Base-by-base conservation (phyloP, 2,113 vertebrate species). In the Oreochromis aureus region DNA sequence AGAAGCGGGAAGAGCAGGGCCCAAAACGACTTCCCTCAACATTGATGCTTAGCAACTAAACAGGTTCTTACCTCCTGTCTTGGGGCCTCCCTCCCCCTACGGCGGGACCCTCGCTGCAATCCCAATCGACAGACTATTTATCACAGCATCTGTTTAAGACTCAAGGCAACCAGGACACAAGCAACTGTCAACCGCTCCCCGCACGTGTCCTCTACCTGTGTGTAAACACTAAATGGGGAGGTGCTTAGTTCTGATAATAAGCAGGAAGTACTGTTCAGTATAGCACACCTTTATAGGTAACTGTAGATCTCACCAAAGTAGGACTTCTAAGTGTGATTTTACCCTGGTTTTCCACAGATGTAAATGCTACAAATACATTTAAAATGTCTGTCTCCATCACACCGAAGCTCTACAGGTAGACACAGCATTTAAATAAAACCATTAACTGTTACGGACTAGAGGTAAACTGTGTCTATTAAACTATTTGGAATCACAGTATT, bases 21-120 rank as follows among this genome's bases (percentile, higher is more conserved):
- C 89, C 80, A 87, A 94, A 94, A 92, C 84, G 89, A 90, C 87
- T 94, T 88, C 34, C 1, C 7, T 88, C 86, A 76, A 85, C 53
- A 56, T 82, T 48, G 90, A 95, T 93, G 90, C 97, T 95, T 94
- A 71, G 96, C 96, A 95, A 96, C 95, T 80, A 44, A 93, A 48
- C 76, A 86, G 71, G 53, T 91, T 86, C 87, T 94, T 90, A 86
- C 86, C 85, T 89, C 27, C 86, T 87, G 87, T 90, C 55, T 59
- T 27, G 41, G 78, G 48, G 30, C 82, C 11, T 41, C 82, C 85
- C 88, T 81, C 87, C 90, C 30, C 82, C 84, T 86, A 89, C 86
- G 86, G 51, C 10, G 18, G 90, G 91, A 87, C 87, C 69, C 86
- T 91, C 80, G 44, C 86, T 81, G 5, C 69, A 54, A 66, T 82